Base-by-base conservation (phyloP, 2,797 vertebrate species). In the Microhierax caerulescens region DNA sequence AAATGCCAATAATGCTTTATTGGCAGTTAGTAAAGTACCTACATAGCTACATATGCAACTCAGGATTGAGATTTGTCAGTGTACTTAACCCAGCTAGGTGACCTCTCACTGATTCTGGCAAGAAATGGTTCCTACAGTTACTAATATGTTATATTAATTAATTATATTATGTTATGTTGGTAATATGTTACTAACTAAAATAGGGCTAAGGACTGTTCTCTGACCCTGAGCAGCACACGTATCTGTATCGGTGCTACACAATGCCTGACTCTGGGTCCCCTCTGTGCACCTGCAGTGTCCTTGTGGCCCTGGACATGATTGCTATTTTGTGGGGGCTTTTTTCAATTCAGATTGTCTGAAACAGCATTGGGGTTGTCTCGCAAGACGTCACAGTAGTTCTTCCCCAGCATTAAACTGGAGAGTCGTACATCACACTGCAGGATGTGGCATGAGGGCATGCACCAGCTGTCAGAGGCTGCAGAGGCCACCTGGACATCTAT, bases 211-310 rank as follows among this genome's bases (percentile, higher is more conserved):
- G 21, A 41, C 27, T 36, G 8, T n/a, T 48, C 56, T 83, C 61
- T 65, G 37, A 37, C 9, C 11, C 18, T 0, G 0, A 85, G 37
- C 8, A 73, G 32, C 6, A 16, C 19, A 41, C 1, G 1, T 7
- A 50, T 28, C 37, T 51, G 12, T 24, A 22, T 7, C 43, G 51
- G 43, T 37, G 27, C 24, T 36, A 30, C 13, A 0, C 13, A 41
- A 45, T 11, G 32, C 10, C 12, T 34, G 51, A 77, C 7, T 3
- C 28, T 16, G 13, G 4, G 5, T 79, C 21, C 11, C 7, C 9
- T 23, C 36, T 59, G 41, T 25, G 15, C 7, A 17, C 15, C 47
- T 57, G 34, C 1, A 3, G 5, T 27, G 16, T 56, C 47, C 27
- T 63, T 28, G 27, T 36, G n/a, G 22, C 15, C 37, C 17, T n/a